Percentiles rank a stretch among this genome's conserved stretches.
These are phyloP conservation scores for Polyodon spathula DNA, from an alignment of 2,113 vertebrate species.

Conservation along the genomic window DNA sequence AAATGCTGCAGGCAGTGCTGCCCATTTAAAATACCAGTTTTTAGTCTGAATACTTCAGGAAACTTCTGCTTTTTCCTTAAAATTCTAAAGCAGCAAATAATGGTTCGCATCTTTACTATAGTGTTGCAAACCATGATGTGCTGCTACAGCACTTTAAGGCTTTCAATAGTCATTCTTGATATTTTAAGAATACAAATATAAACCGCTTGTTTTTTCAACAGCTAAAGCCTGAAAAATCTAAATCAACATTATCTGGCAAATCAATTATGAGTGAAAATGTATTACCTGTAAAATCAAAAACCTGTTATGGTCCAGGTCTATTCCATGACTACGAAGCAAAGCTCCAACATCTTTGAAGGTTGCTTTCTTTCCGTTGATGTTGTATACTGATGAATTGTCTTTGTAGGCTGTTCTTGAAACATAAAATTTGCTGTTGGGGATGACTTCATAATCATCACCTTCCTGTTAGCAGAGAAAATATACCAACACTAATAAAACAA, in stretches of 20 bases:
- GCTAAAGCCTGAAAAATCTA: no score
- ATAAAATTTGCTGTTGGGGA: conserved; percentile 90
- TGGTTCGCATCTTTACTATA: conserved; percentile 78
- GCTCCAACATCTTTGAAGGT: conserved; percentile 89
- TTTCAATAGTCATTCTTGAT: conserved; percentile 24
- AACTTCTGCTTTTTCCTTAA: conserved; percentile 64
- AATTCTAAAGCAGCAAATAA: conserved; percentile 96
- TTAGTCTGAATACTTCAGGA: neutral
- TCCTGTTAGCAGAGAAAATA: conserved; percentile 65
- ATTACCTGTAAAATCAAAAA: conserved; percentile 96
- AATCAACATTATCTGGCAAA: no score
- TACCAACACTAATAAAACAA: conserved; percentile 55
- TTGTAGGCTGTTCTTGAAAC: conserved; percentile 89
- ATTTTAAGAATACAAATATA: no score
- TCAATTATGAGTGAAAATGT: neutral
- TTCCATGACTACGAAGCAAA: conserved; percentile 89
- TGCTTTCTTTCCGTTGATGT: conserved; percentile 79
- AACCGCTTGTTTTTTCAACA: no score
- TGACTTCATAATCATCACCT: conserved; percentile 94
- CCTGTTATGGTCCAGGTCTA: conserved; percentile 95
- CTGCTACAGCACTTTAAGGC: conserved; percentile 94
- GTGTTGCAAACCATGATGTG: conserved; percentile 98
- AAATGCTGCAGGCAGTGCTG: neutral
- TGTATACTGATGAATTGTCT: conserved; percentile 87
- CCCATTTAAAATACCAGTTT: neutral